phyloP scores from a whole-genome alignment of 2,797 vertebrate species.

The Picus viridis region DNA sequence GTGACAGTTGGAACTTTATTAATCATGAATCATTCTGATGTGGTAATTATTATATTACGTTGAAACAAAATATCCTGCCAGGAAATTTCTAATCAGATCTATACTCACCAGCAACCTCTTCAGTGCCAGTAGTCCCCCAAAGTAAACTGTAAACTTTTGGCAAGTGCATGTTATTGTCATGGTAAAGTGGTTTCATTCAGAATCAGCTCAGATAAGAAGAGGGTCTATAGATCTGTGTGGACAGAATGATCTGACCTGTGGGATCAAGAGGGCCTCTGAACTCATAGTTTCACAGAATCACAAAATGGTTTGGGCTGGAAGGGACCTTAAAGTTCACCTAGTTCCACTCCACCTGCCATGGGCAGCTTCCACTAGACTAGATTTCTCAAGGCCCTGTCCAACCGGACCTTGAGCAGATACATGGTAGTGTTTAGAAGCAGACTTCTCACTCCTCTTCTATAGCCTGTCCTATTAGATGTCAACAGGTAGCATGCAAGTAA shows the following conservation, averaged over 20 bases:
- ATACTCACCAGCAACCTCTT: neutral
- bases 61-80: neutral
- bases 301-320: no score
- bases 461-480: neutral
- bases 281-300: neutral
- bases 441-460: neutral
- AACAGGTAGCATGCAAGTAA: neutral
- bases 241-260: neutral
- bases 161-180: neutral
- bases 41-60: neutral
- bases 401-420: no score
- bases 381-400: no score
- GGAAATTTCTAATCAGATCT: neutral
- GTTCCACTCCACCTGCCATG: no score
- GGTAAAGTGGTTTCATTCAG: neutral
- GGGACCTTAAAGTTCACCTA: no score
- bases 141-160: neutral
- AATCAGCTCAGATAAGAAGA: neutral
- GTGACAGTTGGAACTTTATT: neutral
- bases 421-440: neutral
- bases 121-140: neutral
- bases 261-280: neutral
- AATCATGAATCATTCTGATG: neutral
- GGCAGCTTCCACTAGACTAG: no score
- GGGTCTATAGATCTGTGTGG: neutral